Percentiles rank a stretch among this genome's conserved stretches.
phyloP scores from a whole-genome alignment of 35 echinoderm and acorn worm genomes.

The Hemicentrotus pulcherrimus region DNA sequence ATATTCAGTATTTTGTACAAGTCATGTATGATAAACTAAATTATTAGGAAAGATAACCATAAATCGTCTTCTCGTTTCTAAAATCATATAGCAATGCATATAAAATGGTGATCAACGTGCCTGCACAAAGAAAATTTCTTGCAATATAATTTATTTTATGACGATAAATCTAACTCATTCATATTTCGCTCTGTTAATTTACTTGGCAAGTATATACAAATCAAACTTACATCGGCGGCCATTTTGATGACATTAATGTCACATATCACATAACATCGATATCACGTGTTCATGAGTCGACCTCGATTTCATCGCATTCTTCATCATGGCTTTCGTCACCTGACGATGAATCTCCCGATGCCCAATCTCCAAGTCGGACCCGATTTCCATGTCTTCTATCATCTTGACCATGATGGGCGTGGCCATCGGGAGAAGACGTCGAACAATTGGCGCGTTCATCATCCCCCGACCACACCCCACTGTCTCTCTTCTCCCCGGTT shows the following conservation, averaged over 20 bases:
- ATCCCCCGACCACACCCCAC: constrained; percentile 43
- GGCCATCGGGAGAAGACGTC: constrained; percentile 4
- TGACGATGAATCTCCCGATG: constrained; percentile 8
- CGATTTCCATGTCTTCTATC: neutral
- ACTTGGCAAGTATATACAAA: neutral
- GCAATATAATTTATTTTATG: neutral
- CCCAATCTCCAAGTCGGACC: neutral
- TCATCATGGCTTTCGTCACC: constrained; percentile 30
- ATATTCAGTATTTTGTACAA: no score
- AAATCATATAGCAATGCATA: no score
- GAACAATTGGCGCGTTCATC: neutral
- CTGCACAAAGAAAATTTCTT: no score
- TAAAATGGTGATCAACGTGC: no score
- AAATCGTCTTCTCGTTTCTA: no score
- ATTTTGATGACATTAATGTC: neutral
- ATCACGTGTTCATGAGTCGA: constrained; percentile 27
- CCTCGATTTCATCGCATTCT: constrained; percentile 26
- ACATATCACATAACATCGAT: neutral
- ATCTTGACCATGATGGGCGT: neutral
- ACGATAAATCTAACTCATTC: neutral
- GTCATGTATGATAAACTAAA: no score
- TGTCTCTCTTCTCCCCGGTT: constrained; percentile 22
- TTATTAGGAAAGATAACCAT: no score
- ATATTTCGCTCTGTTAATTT: neutral
- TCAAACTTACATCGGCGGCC: neutral